Evolutionary conservation across 2,888 invertebrate species (phyloP), one percentile per base, ranked within the genome.

Genomic region (Hirtodrosophila histrioides): DNA sequence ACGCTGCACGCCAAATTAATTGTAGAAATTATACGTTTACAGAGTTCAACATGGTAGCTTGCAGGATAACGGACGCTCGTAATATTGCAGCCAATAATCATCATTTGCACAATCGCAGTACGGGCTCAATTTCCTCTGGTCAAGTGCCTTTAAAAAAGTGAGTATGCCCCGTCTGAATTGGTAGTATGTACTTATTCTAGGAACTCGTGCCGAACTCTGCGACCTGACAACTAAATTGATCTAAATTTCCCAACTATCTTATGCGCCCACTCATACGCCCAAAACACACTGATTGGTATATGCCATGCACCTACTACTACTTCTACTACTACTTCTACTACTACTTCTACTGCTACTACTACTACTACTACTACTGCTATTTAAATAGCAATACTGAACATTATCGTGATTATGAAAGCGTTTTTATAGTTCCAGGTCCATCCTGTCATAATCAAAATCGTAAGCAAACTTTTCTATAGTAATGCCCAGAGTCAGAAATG

Each of bases 31-130:
- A 94, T 94, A 93, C 94, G 94, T 92, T 96, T 96, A 93, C 95
- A 98, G 98, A 97, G 93, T 98, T 98, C 95, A 97, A 97, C 94
- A 97, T 98, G 97, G 98, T 98, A 94, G 97, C 98, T 93, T 97
- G 97, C 94, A 95, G 98, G 92, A 96, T 97, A 92, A 97, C 97
- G 89, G 97, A 98, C 93, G 95, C 97, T 90, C 95, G 97, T 93
- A 97, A 97, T 80, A 90, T 91, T 93, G 97, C 97, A 90, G 94
- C 88, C 93, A 93, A 91, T 92, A 89, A 90, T 89, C 89, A 85
- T 85, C 88, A 79, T 64, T 78, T 89, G 81, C 89, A 89, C 80
- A 89, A 87, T 78, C 90, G 88, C 78, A 93, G 92, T 92, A 92
- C 93, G 93, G 92, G 94, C 92, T 93, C 94, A 92, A 94, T 95